Evolutionary conservation across 2,888 invertebrate species (phyloP).

Genomic region (Aphodius sticticus): DNA sequence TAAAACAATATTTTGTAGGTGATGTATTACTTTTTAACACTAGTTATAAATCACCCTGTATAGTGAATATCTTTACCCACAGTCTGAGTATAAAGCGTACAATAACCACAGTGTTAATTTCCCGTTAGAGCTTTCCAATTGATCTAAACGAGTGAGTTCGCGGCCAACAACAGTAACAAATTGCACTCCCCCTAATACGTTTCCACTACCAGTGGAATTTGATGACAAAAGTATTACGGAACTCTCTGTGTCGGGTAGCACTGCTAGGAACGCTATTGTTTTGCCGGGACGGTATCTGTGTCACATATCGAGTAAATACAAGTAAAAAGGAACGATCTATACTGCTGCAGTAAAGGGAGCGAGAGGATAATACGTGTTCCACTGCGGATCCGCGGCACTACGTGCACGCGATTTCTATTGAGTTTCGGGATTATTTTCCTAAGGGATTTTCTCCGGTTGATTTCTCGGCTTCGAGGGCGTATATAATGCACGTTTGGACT

Average conservation of each 20-base stretch:
- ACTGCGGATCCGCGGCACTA: not conserved
- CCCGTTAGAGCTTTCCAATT: not conserved
- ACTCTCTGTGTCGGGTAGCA: not conserved
- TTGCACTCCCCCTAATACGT: not conserved
- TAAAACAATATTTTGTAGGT: too few relatives aligned
- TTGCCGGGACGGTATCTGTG: not conserved
- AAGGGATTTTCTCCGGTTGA: not conserved
- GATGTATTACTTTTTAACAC: too few relatives aligned
- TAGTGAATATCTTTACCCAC: too few relatives aligned
- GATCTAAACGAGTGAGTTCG: not conserved
- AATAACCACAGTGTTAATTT: not conserved
- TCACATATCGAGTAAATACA: not conserved
- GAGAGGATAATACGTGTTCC: not conserved
- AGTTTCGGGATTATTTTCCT: not conserved
- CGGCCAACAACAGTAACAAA: not conserved
- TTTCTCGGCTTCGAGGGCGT: not conserved
- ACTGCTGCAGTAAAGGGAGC: not conserved
- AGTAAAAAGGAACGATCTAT: not conserved
- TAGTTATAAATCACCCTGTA: too few relatives aligned
- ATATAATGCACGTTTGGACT: not conserved
- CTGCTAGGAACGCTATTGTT: not conserved
- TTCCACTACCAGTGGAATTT: not conserved
- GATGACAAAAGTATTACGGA: not conserved
- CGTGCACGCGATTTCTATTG: constrained; percentile 4
- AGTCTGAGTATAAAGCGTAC: not conserved